phyloP scores from a whole-genome alignment of 2,113 vertebrate species.

The Sinocyclocheilus anophthalmus region DNA sequence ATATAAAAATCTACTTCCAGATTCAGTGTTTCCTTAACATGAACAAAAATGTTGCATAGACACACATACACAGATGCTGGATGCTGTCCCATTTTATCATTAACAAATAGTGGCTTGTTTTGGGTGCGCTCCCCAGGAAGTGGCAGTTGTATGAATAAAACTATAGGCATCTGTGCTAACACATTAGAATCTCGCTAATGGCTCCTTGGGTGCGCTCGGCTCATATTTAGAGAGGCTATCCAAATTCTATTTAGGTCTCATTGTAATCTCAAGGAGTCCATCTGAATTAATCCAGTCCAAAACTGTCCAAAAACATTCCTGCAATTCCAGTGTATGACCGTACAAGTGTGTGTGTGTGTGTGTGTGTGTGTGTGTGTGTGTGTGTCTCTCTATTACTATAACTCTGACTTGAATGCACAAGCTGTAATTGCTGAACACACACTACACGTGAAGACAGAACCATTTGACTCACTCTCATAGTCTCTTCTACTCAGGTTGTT shows the following conservation, averaged over 20 bases:
- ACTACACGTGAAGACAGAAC: no score
- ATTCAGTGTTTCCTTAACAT: background rate
- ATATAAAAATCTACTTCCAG: background rate
- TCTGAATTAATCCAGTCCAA: background rate
- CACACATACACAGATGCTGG: background rate
- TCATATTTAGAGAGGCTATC: conserved; percentile 23
- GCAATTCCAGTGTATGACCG: background rate
- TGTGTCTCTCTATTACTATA: background rate
- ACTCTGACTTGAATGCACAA: background rate
- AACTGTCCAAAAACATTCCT: background rate
- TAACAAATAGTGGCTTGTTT: conserved; percentile 36
- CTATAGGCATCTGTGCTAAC: conserved; percentile 34
- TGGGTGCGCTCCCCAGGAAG: conserved; percentile 19
- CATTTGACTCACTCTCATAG: background rate
- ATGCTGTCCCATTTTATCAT: conserved; percentile 2
- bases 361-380: no score
- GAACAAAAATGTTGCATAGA: background rate
- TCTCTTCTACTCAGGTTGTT: background rate
- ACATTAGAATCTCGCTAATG: conserved; percentile 30
- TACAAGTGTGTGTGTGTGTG: background rate
- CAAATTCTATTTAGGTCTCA: conserved; percentile 1
- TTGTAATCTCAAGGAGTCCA: background rate
- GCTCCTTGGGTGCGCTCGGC: background rate
- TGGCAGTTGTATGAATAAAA: conserved; percentile 8
- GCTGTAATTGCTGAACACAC: no score